phyloP scores from a whole-genome alignment of 2,797 vertebrate species.

The Anisognathus igniventris region DNA sequence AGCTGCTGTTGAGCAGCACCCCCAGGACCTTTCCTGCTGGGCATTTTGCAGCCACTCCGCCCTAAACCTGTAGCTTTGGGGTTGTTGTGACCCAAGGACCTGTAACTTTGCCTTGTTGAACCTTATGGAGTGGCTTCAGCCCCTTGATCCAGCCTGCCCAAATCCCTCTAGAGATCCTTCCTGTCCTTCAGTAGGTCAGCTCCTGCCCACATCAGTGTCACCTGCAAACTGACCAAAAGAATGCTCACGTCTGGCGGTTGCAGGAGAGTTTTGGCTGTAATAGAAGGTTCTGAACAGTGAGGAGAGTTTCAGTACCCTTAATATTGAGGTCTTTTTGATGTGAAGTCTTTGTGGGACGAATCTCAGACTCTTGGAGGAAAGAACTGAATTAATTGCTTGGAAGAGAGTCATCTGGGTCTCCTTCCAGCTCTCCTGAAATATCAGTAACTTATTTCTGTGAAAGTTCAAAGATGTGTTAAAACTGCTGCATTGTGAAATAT shows the following conservation, averaged over 20 bases:
- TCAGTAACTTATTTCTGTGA: background rate
- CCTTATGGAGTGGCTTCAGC: background rate
- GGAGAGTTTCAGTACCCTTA: background rate
- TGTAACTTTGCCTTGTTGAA: background rate
- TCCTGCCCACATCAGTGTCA: background rate
- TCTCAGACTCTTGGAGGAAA: background rate
- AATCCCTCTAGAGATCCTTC: background rate
- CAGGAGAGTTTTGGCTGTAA: background rate
- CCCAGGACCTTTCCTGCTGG: background rate
- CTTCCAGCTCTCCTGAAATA: background rate
- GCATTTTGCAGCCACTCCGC: background rate
- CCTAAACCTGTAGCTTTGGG: background rate
- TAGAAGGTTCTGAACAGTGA: background rate
- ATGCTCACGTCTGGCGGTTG: background rate
- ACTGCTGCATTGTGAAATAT: background rate
- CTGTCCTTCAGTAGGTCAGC: background rate
- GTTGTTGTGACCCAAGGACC: background rate
- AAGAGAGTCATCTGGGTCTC: background rate
- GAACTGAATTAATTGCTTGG: background rate
- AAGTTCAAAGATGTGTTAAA: background rate
- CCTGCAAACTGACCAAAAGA: background rate
- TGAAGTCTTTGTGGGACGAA: background rate
- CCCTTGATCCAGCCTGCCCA: background rate
- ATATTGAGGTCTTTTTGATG: background rate
- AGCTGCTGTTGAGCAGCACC: background rate